Evolutionary conservation across 2,888 invertebrate genomes (phyloP).

Genomic region (Argyresthia albistria): DNA sequence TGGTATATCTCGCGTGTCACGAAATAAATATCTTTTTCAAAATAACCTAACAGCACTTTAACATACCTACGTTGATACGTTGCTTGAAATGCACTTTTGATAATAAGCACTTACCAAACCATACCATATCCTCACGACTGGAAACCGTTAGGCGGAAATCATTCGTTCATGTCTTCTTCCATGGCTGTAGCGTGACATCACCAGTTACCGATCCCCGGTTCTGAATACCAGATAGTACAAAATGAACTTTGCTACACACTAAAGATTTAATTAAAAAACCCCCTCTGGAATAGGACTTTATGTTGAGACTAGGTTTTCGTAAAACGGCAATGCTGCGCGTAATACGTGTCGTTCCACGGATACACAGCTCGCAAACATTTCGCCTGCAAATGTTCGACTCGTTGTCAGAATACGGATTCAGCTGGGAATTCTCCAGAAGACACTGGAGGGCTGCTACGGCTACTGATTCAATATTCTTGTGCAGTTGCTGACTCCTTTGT

Average conservation of each 20-base stretch:
- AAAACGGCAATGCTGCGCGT: not conserved
- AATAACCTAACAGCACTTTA: conserved; percentile 2
- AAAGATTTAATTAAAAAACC: conserved; percentile 4
- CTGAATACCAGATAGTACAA: not conserved
- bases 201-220: not conserved
- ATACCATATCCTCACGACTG: not conserved
- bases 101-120: conserved; percentile 2
- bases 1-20: not conserved
- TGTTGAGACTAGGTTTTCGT: not conserved
- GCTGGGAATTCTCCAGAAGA: conserved; percentile 9
- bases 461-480: conserved; percentile 28
- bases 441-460: conserved; percentile 10
- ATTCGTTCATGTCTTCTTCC: not conserved
- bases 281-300: not conserved
- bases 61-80: not conserved
- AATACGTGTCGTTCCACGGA: conserved; percentile 2
- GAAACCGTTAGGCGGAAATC: conserved; percentile 26
- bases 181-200: not conserved
- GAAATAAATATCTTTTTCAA: not conserved
- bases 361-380: not conserved
- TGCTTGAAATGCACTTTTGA: not conserved
- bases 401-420: not conserved
- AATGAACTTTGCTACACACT: not conserved
- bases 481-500: conserved; percentile 7
- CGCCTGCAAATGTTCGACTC: not conserved